Base-by-base conservation (phyloP, 2,797 vertebrate species). In the Mormyrus proboscirostris region DNA sequence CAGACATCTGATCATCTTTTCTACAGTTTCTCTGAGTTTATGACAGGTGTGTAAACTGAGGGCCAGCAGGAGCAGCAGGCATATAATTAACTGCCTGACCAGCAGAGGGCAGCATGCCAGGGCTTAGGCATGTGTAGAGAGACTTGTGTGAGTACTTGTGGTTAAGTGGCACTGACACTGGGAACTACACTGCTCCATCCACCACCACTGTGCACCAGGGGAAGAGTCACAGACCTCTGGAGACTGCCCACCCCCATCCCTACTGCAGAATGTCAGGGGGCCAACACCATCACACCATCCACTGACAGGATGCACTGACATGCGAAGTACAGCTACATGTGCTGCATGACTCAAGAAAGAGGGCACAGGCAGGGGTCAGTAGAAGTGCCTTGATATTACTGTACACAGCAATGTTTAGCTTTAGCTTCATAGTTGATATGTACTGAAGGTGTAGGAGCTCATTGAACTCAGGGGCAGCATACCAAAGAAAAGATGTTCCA, bases 71-170 rank as follows among this genome's bases (percentile, higher is more conserved):
- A 97, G 92, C 55, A 96, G 85, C 90, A 97, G 94, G 88, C 95
- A 95, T 92, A 97, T 93, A 19, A 95, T 96, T 90, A 97, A 97
- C 92, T 97, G 96, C 38, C 94, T 95, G 88, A 96, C 94, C 91
- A 97, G 92, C 89, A 97, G 89, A 3, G 96, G 96, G 90, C 94
- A 95, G 83, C 96, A 96, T 62, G 96, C 94, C 85, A 97, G 89
- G 12, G 95, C n/a, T 95, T 19, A 97, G 94, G 88, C 96, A 97
- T 0, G 94, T 96, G 93, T 97, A 97, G 88, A 97, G 93, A 90
- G 96, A 96, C 90, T 33, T 33, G 29, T 95, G 94, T 0, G 92
- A 90, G 2, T 90, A 94, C 38, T 94, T 93, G 92, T 96, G 92
- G 94, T 95, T 96, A 51, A 97, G 94, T 9, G 91, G 93, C 50